phyloP scores from a whole-genome alignment of 23 tunicate genomes.

The Corella eumyota region DNA sequence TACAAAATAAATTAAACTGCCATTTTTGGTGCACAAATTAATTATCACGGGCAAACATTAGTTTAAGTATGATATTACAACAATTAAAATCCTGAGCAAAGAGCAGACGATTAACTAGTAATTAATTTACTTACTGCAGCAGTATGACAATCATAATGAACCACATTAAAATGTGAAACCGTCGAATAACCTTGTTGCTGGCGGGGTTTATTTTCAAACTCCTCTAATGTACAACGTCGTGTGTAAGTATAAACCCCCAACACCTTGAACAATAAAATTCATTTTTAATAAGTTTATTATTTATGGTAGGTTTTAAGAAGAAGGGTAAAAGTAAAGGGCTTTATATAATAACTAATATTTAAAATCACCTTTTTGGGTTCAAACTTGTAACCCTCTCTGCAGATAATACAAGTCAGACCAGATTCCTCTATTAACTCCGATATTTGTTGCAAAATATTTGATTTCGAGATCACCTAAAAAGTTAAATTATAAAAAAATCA shows the following conservation, averaged over 20 bases:
- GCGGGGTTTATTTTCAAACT: conserved; percentile 72
- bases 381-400: conserved; percentile 94
- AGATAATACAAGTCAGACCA: conserved; percentile 87
- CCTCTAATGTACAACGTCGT: conserved; percentile 67
- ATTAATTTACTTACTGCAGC: conserved; percentile 79
- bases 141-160: conserved; percentile 94
- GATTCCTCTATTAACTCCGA: conserved; percentile 80
- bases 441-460: conserved; percentile 64
- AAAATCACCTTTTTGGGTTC: conserved; percentile 90
- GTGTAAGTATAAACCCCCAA: conserved; percentile 85
- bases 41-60: too few relatives aligned
- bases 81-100: too few relatives aligned
- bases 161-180: conserved; percentile 91
- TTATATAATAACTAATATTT: too few relatives aligned
- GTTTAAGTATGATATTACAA: too few relatives aligned
- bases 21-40: too few relatives aligned
- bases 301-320: too few relatives aligned
- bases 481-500: not conserved
- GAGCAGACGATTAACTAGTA: too few relatives aligned
- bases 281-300: not conserved
- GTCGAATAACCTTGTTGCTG: conserved; percentile 85
- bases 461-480: conserved; percentile 53
- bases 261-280: conserved; percentile 18
- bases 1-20: too few relatives aligned
- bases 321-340: too few relatives aligned